Evolutionary conservation across 1,140 invertebrate species (phyloP).

Genomic region (Acromyrmex heyeri): DNA sequence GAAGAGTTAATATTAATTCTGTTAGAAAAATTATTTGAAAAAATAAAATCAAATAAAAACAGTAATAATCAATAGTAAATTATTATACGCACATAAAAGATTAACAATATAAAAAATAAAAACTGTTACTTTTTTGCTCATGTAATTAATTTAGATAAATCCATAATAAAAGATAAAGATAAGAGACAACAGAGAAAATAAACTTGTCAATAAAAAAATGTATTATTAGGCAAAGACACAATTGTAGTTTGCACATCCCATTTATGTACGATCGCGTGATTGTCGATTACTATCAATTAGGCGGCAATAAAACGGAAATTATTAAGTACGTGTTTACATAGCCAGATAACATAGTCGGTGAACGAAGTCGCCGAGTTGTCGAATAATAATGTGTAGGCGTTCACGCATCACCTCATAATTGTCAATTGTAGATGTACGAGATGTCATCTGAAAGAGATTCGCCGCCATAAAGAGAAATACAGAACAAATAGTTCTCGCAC

Average conservation of each 20-base stretch:
- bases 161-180: neutral
- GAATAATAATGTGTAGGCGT: slow-evolving; percentile 19
- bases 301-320: neutral
- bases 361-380: neutral
- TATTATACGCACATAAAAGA: neutral
- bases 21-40: neutral
- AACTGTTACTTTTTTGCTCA: neutral
- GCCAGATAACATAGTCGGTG: neutral
- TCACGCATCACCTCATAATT: neutral
- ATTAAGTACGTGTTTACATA: slow-evolving; percentile 5
- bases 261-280: slow-evolving; percentile 3
- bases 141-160: neutral
- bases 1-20: neutral
- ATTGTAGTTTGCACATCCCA: neutral
- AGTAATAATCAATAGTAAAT: neutral
- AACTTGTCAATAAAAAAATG: neutral
- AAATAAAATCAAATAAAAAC: neutral
- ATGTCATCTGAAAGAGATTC: neutral
- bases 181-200: neutral
- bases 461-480: neutral
- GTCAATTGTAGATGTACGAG: neutral
- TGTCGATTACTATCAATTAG: neutral
- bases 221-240: neutral
- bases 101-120: neutral
- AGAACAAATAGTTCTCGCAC: neutral